These are phyloP conservation scores for Coryphaenoides rupestris DNA, from an alignment of 2,113 vertebrate genomes.

Conservation along the genomic window DNA sequence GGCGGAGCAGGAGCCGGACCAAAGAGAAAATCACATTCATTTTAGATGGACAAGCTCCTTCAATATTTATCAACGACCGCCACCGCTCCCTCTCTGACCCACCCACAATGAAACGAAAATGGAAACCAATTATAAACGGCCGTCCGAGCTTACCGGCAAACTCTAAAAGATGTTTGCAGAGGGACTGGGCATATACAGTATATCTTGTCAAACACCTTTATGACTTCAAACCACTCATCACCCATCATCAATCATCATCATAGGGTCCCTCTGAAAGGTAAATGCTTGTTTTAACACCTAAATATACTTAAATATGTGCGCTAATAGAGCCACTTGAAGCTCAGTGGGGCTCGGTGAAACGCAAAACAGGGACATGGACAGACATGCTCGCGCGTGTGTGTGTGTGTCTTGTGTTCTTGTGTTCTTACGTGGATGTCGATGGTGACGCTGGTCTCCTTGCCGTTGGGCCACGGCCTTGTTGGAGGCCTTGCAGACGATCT, in stretches of 20 bases:
- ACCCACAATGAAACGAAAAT: slow-evolving; percentile 31
- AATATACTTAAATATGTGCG: no score
- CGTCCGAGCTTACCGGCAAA: slow-evolving; percentile 41
- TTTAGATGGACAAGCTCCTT: slow-evolving; percentile 41
- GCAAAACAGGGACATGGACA: no score
- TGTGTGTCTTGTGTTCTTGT: background rate
- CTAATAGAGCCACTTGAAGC: no score
- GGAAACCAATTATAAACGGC: slow-evolving; percentile 52
- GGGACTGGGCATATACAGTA: no score
- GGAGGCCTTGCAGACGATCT: slow-evolving; percentile 88
- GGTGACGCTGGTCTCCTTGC: slow-evolving; percentile 93
- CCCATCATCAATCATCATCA: no score
- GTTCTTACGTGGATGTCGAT: slow-evolving; percentile 95
- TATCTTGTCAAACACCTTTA: no score
- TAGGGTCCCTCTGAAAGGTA: no score
- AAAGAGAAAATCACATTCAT: slow-evolving; percentile 44
- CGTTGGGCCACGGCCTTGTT: slow-evolving; percentile 93
- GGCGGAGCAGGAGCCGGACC: slow-evolving; percentile 47
- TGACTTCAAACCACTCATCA: no score
- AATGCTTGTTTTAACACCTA: no score
- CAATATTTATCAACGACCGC: slow-evolving; percentile 44
- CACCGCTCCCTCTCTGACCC: slow-evolving; percentile 24
- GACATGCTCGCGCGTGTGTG: background rate
- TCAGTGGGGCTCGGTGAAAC: background rate
- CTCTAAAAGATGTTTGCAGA: no score